A percentile compares a stretch with the other conserved stretches of the same genome.
These are phyloP conservation scores for Galleria mellonella DNA, from an alignment of 1,140 invertebrate species.

Conservation along the genomic window DNA sequence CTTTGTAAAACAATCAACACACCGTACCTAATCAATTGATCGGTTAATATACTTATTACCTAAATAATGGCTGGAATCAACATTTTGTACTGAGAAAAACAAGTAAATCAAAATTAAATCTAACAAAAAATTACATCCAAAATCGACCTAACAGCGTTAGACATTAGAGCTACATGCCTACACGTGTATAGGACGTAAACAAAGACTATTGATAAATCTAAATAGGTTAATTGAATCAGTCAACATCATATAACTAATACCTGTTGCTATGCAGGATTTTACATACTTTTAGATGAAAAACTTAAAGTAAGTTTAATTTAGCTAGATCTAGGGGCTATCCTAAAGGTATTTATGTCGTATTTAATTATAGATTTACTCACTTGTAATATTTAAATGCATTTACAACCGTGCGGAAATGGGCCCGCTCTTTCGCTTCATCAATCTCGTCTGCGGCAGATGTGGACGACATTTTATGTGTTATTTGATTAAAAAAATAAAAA, in stretches of 20 bases:
- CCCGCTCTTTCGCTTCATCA: constrained; percentile 81
- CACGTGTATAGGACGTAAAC: constrained; percentile 36
- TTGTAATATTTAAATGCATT: constrained; percentile 88
- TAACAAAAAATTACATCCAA: constrained; percentile 7
- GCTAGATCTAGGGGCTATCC: not conserved
- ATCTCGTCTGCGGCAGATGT: constrained; percentile 48
- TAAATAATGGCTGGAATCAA: no score
- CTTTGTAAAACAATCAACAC: no score
- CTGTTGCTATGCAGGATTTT: constrained; percentile 31
- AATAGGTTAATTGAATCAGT: constrained; percentile 56
- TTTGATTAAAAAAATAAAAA: not conserved
- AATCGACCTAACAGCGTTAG: constrained; percentile 22
- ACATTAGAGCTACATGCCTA: constrained; percentile 24
- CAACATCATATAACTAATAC: constrained; percentile 27
- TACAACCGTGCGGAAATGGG: constrained; percentile 86
- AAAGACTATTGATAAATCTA: constrained; percentile 46
- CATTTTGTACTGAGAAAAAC: no score
- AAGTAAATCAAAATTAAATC: not conserved
- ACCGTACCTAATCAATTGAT: no score
- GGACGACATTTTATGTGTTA: constrained; percentile 37
- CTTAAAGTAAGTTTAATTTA: not conserved
- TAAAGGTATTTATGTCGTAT: constrained; percentile 9
- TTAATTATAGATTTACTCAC: constrained; percentile 69
- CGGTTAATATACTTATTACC: no score
- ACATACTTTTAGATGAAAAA: constrained; percentile 9